These are phyloP conservation scores for Sclerurus mexicanus DNA, from an alignment of 2,113 vertebrate genomes.

Conservation along the genomic window DNA sequence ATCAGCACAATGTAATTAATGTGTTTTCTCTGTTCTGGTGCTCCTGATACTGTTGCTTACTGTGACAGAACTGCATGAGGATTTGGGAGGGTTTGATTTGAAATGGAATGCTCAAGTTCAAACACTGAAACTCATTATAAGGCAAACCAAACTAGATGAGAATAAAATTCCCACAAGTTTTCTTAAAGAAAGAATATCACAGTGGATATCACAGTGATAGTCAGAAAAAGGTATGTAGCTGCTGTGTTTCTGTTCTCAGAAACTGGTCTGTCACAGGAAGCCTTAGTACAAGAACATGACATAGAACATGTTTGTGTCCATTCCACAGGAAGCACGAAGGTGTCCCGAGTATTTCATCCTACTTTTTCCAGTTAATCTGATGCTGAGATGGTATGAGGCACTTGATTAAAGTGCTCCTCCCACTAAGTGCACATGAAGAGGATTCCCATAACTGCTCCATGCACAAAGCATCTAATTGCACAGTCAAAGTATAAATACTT, in stretches of 20 bases:
- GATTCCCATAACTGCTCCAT: rapidly evolving
- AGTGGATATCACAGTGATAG: neutral
- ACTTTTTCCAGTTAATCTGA: neutral
- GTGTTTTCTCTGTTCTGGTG: neutral
- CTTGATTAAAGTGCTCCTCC: neutral
- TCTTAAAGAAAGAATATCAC: too few species aligned
- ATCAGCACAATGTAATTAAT: neutral
- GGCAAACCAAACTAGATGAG: neutral
- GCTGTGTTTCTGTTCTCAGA: neutral
- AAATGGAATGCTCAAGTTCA: neutral
- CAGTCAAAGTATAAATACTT: neutral
- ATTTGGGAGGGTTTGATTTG: neutral
- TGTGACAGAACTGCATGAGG: neutral
- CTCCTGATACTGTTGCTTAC: neutral
- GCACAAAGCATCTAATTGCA: neutral
- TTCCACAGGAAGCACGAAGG: neutral
- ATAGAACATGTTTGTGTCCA: too few species aligned
- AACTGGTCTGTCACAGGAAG: neutral
- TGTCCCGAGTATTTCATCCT: neutral
- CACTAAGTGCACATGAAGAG: neutral
- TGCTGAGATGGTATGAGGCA: neutral
- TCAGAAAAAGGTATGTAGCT: neutral
- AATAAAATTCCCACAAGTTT: neutral
- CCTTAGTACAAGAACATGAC: neutral
- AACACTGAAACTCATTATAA: neutral